Evolutionary conservation across 2,888 invertebrate genomes (phyloP), one percentile per base, ranked within the genome.

Genomic region (Drosophila leonis): DNA sequence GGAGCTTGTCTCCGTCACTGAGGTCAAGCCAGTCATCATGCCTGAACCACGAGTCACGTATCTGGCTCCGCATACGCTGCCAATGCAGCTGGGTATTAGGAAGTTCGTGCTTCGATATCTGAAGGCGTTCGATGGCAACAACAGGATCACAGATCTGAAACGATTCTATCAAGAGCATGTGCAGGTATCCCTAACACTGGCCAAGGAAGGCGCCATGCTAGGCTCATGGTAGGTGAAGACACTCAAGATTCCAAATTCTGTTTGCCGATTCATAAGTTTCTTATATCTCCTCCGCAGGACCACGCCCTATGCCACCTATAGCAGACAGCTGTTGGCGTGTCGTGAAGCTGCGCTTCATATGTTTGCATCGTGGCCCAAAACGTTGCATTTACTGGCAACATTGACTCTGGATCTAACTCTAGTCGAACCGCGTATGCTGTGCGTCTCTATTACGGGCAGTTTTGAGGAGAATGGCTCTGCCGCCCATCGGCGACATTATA

Each of bases 331-430:
- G 18, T 10, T 80, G 46, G 33, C 56, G 0, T 52, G 48, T 15
- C 59, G 80, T 0, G 31, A 18, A 1, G 75, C 51, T 5, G 41
- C n/a, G 1, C 49, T 75, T 1, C 18, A 41, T 0, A 70, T 77
- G 80, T 77, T 70, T 20, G 44, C 13, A 4, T 6, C 46, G 1
- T 77, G 76, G 80, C 77, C 77, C 3, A 37, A 27, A 15, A 75
- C 77, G 1, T 15, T 20, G 18, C 77, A 77, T 61, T 60, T 75
- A 52, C 12, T 49, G 18, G 41, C 51, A 13, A 75, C 80, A 18
- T 31, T 77, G 71, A 80, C 76, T 29, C 13, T 77, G 18, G 77
- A 77, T 7, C 10, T 77, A 20, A 80, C 61, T 4, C 33, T 77
- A 48, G 60, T 64, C 29, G 24, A 61, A 15, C 31, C 33, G 13